Evolutionary conservation across 1,140 invertebrate species (phyloP), one percentile per base, ranked within the genome.

Genomic region (Drosophila sucinea): DNA sequence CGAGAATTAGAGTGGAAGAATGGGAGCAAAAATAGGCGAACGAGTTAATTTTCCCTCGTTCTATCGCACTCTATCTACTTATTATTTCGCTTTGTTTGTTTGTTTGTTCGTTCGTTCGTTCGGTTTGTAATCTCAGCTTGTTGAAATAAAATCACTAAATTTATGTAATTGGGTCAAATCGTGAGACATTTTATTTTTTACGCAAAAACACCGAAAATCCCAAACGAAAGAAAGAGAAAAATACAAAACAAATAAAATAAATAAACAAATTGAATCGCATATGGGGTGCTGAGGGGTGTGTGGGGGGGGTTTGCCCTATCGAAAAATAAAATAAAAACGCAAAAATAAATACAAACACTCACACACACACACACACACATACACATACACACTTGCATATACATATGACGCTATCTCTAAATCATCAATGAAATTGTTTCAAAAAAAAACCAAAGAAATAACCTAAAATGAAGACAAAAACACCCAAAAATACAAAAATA

Each of bases 341-440:
- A 60, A 32, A 58, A 70, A 35, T 30, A 71, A 69, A 78, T 61
- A 67, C 47, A 80, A 71, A 57, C 63, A 30, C 79, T 80, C 54
- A 66, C 51, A 64, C 44, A 67, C 51, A 79, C 44, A 79, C 44
- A 82, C 60, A 68, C 1, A 2, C 30, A 30, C 79, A 75, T 47
- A 70, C 54, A 61, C 44, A 67, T 44, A 75, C 40, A 84, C 64
- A 72, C 51, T 54, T 55, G 40, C 38, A 55, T 65, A 66, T 38
- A 55, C 57, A 47, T 47, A 25, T 51, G 23, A 67, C 47, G 69
- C 66, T 77, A 73, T 86, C 65, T 78, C 44, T 69, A 77, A 86
- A 82, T 87, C 81, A 87, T 86, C 83, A 86, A 86, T 86, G 83
- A 86, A 86, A 87, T 73, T 67, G 86, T 68, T 78, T 78, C 74